Conservation (phyloP, 2,113 vertebrate genomes). For the Corythornis vintsioides region DNA sequence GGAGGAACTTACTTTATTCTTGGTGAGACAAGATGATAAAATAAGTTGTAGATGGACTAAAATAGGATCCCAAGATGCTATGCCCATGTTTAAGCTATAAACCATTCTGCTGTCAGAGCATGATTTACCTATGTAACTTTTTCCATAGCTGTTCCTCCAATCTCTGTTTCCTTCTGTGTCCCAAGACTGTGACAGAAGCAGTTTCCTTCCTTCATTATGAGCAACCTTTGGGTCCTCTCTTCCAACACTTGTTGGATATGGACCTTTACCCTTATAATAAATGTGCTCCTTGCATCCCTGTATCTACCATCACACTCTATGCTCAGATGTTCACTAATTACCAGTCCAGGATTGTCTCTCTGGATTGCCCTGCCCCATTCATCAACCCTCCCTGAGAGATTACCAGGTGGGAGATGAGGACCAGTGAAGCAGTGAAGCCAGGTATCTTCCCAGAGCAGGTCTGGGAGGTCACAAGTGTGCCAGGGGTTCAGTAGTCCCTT, state of each 20-base stretch:
- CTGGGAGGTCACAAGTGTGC: rapidly evolving
- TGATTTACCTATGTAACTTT: neutral
- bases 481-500: neutral
- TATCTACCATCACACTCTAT: neutral
- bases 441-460: rapidly evolving
- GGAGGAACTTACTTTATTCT: neutral
- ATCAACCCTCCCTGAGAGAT: neutral
- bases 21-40: neutral
- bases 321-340: neutral
- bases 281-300: neutral
- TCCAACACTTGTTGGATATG: rapidly evolving
- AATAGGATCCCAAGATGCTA: neutral
- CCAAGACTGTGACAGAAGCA: neutral
- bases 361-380: neutral
- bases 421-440: neutral
- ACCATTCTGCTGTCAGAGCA: neutral
- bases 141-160: rapidly evolving
- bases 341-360: rapidly evolving
- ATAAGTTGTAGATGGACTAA: neutral
- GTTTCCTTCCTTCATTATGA: neutral
- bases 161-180: rapidly evolving
- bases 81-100: neutral
- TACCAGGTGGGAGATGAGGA: neutral
- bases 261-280: neutral
- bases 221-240: neutral